Conservation (phyloP, 92 coral and sea anemone genomes). For the Metridium senile region DNA sequence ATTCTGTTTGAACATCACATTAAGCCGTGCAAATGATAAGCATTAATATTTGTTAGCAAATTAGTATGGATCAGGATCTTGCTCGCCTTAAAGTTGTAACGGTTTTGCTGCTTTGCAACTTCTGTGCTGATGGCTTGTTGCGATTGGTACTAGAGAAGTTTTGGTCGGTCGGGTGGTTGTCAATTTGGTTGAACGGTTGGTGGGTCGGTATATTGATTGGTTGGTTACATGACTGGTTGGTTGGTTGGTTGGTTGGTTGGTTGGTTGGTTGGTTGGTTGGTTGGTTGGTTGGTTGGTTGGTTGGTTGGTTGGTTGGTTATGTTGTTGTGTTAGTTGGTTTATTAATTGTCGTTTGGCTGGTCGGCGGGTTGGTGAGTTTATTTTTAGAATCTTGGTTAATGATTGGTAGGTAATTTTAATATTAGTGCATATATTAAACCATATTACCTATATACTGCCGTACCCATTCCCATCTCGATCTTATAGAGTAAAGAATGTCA, state of each 20-base stretch:
- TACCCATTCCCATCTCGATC: no score
- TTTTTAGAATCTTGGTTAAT: not conserved
- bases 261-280: slow-evolving; percentile 15
- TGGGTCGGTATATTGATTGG: slow-evolving; percentile 7
- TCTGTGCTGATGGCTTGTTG: not conserved
- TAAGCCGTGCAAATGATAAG: no score
- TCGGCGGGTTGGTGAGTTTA: not conserved
- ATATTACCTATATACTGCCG: no score
- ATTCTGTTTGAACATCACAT: no score
- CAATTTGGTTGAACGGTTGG: slow-evolving; percentile 1
- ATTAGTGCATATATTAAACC: no score
- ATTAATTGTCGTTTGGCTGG: slow-evolving; percentile 2
- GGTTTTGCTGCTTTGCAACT: not conserved
- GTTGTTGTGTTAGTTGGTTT: not conserved
- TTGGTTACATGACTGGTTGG: no score
- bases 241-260: slow-evolving; percentile 13
- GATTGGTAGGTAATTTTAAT: not conserved
- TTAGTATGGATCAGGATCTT: slow-evolving; percentile 20
- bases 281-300: slow-evolving; percentile 13
- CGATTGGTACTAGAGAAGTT: not conserved
- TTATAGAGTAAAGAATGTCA: not conserved
- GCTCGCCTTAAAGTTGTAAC: not conserved
- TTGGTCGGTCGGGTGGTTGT: slow-evolving; percentile 2
- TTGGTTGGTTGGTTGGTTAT: slow-evolving; percentile 6
- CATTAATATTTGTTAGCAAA: not conserved